Conservation (phyloP, 2,888 invertebrate genomes). For the Halictus quadricinctus region DNA sequence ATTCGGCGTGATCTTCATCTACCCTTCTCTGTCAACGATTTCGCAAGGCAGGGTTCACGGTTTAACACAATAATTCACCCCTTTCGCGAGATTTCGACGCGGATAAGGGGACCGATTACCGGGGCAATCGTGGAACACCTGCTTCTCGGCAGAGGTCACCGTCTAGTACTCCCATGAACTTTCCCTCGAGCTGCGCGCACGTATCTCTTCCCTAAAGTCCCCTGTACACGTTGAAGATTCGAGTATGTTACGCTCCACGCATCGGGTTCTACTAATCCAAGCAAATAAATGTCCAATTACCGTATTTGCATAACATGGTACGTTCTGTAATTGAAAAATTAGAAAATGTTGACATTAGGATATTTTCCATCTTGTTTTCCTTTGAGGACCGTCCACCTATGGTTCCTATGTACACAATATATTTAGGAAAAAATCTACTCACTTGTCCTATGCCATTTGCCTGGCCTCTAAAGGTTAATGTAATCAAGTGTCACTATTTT, state of each 20-base stretch:
- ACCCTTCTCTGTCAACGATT: conserved; percentile 43
- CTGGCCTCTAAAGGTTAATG: no score
- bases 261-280: no score
- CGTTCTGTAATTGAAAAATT: no score
- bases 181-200: conserved; percentile 12
- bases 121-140: conserved; percentile 53
- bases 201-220: neutral
- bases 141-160: conserved; percentile 49
- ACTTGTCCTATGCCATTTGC: no score
- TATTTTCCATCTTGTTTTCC: no score
- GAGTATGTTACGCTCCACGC: neutral
- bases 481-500: no score
- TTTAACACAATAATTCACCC: conserved; percentile 54
- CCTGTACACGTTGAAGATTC: neutral
- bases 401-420: no score
- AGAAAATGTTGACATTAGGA: no score
- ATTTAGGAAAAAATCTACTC: no score
- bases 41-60: conserved; percentile 25
- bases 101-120: conserved; percentile 54
- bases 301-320: no score
- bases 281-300: no score
- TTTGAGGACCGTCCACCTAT: no score
- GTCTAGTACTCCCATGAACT: conserved; percentile 46
- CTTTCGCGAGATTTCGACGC: conserved; percentile 54
- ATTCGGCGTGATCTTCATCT: conserved; percentile 52